Evolutionary conservation across 2,113 vertebrate species (phyloP), one percentile per base, ranked within the genome.

Genomic region (Elgaria multicarinata): DNA sequence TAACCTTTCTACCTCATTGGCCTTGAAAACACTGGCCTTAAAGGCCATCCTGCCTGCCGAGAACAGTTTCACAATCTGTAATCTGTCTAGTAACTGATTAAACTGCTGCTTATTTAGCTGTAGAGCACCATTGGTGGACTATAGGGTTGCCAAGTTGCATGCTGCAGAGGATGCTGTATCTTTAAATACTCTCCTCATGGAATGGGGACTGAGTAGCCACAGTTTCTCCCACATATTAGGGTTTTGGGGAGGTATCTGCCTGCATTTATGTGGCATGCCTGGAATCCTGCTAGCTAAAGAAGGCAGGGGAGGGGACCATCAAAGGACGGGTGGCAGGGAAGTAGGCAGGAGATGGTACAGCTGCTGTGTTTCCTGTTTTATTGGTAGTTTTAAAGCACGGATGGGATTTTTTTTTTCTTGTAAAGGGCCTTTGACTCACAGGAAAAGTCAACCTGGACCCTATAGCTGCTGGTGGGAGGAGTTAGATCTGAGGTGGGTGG

Each of bases 31-130:
- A 58, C 28, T 58, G 64, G 6, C 16, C 6, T 79, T 58, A 79
- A 64, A 39, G 16, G n/a, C 83, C 7, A 67, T 24, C 28, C 3
- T 79, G 26, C n/a, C 84, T n/a, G 55, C 20, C 20, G 44, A 36
- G 13, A 83, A 58, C 12, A 71, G 80, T 87, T 90, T 83, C 80
- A 66, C 79, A 83, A 78, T 69, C 72, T n/a, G 44, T 12, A 10
- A 67, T 24, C 53, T 72, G 20, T 36, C 53, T 44, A 58, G 80
- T 62, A 55, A 90, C 36, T 83, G 71, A 87, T 87, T 90, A 90
- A 90, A 87, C 85, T 81, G 66, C 58, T 69, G 36, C 77, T 77
- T 83, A 42, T 55, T 87, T 62, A 58, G 22, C 13, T 44, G 20
- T n/a, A 42, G 76, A 67, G 42, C 53, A 46, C 20, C 64, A 2